Conservation (phyloP, 2,888 invertebrate genomes). For the Drosophila dives region DNA sequence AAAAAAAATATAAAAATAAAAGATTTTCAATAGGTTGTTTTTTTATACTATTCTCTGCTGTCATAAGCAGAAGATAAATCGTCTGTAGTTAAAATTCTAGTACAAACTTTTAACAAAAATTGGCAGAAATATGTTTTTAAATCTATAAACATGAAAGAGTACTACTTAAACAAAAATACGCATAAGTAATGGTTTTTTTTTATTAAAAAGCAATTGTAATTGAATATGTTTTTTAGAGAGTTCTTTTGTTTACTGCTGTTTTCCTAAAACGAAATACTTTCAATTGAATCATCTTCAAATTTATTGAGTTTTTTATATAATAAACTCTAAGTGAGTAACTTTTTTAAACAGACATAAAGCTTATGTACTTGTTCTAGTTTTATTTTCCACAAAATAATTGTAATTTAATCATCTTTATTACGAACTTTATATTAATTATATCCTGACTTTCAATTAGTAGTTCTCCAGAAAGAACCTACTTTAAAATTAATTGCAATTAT, state of each 20-base stretch:
- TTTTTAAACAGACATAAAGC: not conserved
- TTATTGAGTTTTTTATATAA: not conserved
- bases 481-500: not conserved
- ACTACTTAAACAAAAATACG: not conserved
- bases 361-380: not conserved
- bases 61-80: conserved; percentile 19
- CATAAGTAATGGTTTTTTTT: not conserved
- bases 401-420: not conserved
- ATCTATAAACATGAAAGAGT: not conserved
- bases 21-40: not conserved
- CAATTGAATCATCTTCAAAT: not conserved
- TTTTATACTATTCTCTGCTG: not conserved
- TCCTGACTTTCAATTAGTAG: not conserved
- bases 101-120: not conserved
- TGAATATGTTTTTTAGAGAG: not conserved
- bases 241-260: not conserved
- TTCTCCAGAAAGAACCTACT: not conserved
- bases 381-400: not conserved
- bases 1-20: not conserved
- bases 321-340: not conserved
- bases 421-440: not conserved
- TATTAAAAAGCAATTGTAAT: not conserved
- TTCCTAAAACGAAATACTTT: not conserved
- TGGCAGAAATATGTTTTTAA: not conserved
- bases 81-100: not conserved